Evolutionary conservation across 1,140 invertebrate species (phyloP).

Genomic region (Tetraneura akinire): DNA sequence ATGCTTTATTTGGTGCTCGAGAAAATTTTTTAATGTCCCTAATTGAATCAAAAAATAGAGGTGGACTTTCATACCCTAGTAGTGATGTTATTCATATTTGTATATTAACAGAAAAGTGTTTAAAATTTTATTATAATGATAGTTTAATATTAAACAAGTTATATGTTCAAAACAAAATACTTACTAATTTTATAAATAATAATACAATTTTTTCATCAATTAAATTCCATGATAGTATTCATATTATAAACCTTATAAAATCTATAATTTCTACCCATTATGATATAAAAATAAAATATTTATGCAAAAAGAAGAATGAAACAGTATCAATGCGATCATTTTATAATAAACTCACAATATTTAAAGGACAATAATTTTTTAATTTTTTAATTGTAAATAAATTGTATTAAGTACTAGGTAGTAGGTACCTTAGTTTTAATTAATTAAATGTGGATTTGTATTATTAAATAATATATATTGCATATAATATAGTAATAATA

Average conservation of each 20-base stretch:
- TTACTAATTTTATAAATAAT: background rate
- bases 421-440: no score
- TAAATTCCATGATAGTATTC: background rate
- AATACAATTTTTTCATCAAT: background rate
- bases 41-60: background rate
- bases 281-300: conserved; percentile 2
- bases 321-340: background rate
- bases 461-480: no score
- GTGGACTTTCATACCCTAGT: background rate
- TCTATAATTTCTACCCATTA: background rate
- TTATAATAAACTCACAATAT: background rate
- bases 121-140: background rate
- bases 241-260: background rate
- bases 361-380: background rate
- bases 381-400: background rate
- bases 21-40: background rate
- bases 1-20: background rate
- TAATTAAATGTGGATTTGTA: no score
- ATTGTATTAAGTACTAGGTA: no score
- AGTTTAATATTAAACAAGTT: background rate
- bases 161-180: background rate
- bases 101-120: background rate
- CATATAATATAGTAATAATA: no score
- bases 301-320: background rate
- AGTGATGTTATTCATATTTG: background rate